Evolutionary conservation across 1,140 invertebrate species (phyloP).

Genomic region (Asobara japonica): DNA sequence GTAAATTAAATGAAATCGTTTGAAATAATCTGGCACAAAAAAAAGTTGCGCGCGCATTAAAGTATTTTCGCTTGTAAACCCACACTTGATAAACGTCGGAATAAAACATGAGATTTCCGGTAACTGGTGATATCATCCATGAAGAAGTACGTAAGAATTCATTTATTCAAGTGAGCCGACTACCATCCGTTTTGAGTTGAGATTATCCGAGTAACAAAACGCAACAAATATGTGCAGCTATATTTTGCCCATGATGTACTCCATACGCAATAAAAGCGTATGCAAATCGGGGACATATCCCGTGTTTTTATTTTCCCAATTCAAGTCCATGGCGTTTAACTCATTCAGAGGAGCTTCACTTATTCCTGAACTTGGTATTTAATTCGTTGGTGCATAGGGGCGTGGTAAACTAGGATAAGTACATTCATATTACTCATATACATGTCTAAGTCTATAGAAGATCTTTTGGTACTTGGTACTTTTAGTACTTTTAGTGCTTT

Average conservation of each 20-base stretch:
- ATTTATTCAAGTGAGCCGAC: neutral
- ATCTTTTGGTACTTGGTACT: no score
- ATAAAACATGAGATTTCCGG: neutral
- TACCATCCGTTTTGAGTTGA: neutral
- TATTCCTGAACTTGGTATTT: no score
- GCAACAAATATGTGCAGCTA: neutral
- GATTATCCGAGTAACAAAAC: neutral
- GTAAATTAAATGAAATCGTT: neutral
- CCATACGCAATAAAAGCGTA: neutral
- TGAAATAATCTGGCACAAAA: neutral
- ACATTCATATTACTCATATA: no score
- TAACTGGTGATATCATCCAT: neutral
- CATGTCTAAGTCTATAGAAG: no score
- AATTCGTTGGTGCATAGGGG: no score
- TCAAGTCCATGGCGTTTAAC: no score
- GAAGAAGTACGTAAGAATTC: neutral
- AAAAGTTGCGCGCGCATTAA: neutral
- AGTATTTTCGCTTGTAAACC: neutral
- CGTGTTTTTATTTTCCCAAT: no score
- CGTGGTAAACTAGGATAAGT: no score
- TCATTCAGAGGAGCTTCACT: no score
- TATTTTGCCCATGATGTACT: neutral
- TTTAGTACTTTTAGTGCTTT: no score
- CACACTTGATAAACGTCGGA: neutral
- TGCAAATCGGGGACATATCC: neutral